These are phyloP conservation scores for Drosophila sp. DNA, from an alignment of 1,140 invertebrate genomes.

Conservation along the genomic window DNA sequence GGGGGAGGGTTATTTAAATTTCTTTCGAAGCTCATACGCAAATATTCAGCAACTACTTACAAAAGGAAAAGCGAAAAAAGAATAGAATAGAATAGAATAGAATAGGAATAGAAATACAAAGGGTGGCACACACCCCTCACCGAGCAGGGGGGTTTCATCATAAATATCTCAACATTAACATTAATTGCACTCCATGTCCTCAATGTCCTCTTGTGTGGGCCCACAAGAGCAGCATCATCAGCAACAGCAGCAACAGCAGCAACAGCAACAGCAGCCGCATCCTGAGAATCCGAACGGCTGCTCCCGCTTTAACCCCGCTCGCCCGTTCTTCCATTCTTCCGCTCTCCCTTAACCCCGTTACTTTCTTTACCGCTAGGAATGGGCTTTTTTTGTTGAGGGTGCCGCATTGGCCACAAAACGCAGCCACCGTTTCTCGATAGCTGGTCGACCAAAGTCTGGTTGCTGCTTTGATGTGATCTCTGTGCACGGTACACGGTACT, in stretches of 20 bases:
- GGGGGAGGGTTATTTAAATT: conserved; percentile 53
- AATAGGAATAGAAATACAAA: conserved; percentile 18
- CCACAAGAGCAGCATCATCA: conserved; percentile 68
- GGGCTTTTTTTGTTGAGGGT: conserved; percentile 59
- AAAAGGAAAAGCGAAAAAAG: conserved; percentile 33
- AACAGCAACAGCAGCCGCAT: conserved; percentile 60
- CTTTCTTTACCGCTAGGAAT: background rate
- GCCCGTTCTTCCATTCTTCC: background rate
- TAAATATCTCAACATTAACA: conserved; percentile 84
- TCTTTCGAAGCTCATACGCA: conserved; percentile 55
- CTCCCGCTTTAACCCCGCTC: conserved; percentile 31
- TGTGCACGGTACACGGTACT: background rate
- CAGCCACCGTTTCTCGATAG: conserved; percentile 54
- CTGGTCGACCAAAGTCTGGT: conserved; percentile 4
- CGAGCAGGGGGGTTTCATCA: conserved; percentile 37
- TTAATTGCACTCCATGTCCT: conserved; percentile 84
- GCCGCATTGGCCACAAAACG: conserved; percentile 69
- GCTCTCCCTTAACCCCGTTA: too few relatives aligned
- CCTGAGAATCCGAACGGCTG: conserved; percentile 80
- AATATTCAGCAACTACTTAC: conserved; percentile 35
- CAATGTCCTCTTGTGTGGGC: conserved; percentile 81
- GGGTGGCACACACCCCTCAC: conserved; percentile 42
- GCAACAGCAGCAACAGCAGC: too few relatives aligned
- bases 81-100: background rate
- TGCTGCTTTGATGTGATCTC: conserved; percentile 54